phyloP scores from a whole-genome alignment of 2,113 vertebrate genomes.

The Mobula birostris region DNA sequence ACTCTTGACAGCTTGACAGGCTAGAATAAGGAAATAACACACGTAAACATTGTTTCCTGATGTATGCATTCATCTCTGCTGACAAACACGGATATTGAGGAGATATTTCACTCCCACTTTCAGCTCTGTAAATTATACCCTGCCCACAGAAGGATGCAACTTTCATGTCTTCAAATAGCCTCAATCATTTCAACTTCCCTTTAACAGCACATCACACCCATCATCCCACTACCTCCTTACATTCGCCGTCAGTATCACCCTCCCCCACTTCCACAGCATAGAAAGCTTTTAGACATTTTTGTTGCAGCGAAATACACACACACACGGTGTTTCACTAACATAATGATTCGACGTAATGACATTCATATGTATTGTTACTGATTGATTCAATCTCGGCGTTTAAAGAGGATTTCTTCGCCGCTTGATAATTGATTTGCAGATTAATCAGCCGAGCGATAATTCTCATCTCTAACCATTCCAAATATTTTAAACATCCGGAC shows the following conservation, averaged over 20 bases:
- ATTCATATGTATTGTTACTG: constrained; percentile 33
- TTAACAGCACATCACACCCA: constrained; percentile 44
- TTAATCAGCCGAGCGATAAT: not conserved
- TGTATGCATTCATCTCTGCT: constrained; percentile 81
- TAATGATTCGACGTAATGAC: constrained; percentile 34
- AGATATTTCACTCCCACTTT: constrained; percentile 78
- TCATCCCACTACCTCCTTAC: constrained; percentile 46
- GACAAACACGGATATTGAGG: constrained; percentile 76
- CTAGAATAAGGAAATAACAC: constrained; percentile 74
- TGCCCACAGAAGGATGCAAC: constrained; percentile 44
- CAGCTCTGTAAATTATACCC: constrained; percentile 72
- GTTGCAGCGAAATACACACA: not conserved
- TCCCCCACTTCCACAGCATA: not conserved
- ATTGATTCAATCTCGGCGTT: constrained; percentile 26
- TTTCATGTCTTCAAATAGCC: constrained; percentile 41
- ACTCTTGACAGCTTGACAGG: constrained; percentile 68
- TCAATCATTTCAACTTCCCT: constrained; percentile 42
- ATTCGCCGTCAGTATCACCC: not conserved
- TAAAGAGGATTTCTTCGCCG: not conserved
- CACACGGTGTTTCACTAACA: constrained; percentile 16
- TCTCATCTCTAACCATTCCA: not conserved
- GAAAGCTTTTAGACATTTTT: constrained; percentile 33
- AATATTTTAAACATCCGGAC: constrained; percentile 7
- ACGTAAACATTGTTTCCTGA: constrained; percentile 73
- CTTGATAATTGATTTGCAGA: not conserved